Percentiles rank a stretch among this genome's conserved stretches.
Evolutionary conservation across 1,140 invertebrate genomes (phyloP).

Genomic region (Drosophila pachea): DNA sequence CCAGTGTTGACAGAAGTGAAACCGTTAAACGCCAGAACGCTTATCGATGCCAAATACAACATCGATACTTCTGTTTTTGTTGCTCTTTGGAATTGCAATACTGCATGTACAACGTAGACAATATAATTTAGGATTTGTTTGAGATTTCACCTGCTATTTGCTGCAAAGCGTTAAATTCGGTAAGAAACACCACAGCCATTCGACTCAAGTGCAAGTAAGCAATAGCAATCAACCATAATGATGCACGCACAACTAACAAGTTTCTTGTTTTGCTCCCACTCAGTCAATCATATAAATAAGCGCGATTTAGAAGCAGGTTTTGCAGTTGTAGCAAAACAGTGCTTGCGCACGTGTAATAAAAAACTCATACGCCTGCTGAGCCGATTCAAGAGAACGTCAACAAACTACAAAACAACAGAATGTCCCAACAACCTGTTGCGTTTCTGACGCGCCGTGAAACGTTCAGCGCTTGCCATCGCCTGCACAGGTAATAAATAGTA

Average conservation of each 20-base stretch:
- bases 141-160: conserved; percentile 2
- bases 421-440: conserved; percentile 81
- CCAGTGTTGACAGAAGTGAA: conserved; percentile 1
- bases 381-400: too few species aligned
- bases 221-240: background rate
- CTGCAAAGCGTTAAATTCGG: background rate
- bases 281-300: conserved; percentile 59
- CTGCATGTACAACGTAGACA: conserved; percentile 30
- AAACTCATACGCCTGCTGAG: background rate
- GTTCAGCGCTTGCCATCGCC: conserved; percentile 86
- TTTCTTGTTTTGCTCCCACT: conserved; percentile 37
- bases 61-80: conserved; percentile 28
- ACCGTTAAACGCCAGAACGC: background rate
- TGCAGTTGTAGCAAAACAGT: conserved; percentile 59
- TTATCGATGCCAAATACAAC: conserved; percentile 18
- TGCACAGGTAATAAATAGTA: conserved; percentile 83
- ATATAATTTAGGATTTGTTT: conserved; percentile 11
- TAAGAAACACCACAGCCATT: background rate
- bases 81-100: conserved; percentile 27
- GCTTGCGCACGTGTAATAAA: conserved; percentile 38
- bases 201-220: background rate
- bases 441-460: conserved; percentile 85
- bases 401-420: conserved; percentile 17
- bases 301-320: conserved; percentile 49
- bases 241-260: conserved; percentile 6